Base-by-base conservation (phyloP, 2,113 vertebrate species). In the Colius striatus region DNA sequence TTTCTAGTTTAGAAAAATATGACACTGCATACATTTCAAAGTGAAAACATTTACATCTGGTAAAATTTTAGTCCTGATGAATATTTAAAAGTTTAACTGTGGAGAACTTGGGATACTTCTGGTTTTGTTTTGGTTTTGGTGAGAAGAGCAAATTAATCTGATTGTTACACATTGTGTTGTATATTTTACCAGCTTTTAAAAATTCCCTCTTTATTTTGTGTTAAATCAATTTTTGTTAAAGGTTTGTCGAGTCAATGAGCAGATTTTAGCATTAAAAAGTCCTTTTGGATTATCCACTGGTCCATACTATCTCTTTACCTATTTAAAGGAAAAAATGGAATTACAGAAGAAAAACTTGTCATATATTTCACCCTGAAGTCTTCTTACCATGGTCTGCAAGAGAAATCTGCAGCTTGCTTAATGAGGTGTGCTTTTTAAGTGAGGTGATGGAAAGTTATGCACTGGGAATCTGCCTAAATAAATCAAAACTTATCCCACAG, bases 321-420 rank as follows among this genome's bases (percentile, higher is more conserved):
- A 22, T 77, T 68, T 84, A 62, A 70, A 76, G 7, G 11, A 6
- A 25, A 23, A 43, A 50, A 13, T 2, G 6, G 74, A 58, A 80
- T 57, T 50, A 29, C 5, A 60, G 26, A 21, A 68, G 20, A 72
- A 72, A 51, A 36, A 0, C 7, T 34, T 53, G 27, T 75, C 5
- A 43, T 63, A 27, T 76, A 2, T 87, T 95, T 72, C 14, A 26
- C 38, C 81, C 1, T 0, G 25, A 57, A 45, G 18, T 63, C 13
- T 3, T 88, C 77, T 85, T 60, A 80, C 62, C 6, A 4, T 19
- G 36, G n/a, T 80, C 29, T 91, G 54, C 32, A 72, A 66, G 67
- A 91, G 82, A 94, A 87, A 50, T 80, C 70, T 87, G 45, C 36
- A 89, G 38, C 48, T 80, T 90, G 8, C n/a, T 76, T 87, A 87